A percentile compares a stretch with the other conserved stretches of the same genome.
These are phyloP conservation scores for Percina caprodes DNA, from an alignment of 2,113 vertebrate species.

Conservation along the genomic window DNA sequence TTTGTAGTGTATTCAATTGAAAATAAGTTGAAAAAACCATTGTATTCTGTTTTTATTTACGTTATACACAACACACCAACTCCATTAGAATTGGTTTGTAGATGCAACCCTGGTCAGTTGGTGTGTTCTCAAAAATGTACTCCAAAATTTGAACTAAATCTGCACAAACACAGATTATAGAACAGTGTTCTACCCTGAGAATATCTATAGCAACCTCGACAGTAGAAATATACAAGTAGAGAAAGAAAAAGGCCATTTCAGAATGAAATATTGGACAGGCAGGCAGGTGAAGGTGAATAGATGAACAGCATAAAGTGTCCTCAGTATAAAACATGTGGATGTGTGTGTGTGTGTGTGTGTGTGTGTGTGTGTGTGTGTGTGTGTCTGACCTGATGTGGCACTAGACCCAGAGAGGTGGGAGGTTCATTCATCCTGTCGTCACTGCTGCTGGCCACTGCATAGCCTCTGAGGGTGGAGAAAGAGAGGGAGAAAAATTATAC, in stretches of 20 bases:
- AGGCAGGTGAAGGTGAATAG: not conserved
- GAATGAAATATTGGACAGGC: not conserved
- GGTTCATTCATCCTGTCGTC: constrained; percentile 99
- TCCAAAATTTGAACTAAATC: too few species aligned
- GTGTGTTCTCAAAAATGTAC: too few species aligned
- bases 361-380: not conserved
- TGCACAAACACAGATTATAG: too few species aligned
- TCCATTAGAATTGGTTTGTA: too few species aligned
- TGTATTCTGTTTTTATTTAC: too few species aligned
- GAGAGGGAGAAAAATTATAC: not conserved
- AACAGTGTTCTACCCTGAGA: too few species aligned
- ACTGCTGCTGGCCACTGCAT: constrained; percentile 97
- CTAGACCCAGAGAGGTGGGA: constrained; percentile 95
- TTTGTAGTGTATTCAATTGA: too few species aligned
- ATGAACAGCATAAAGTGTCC: not conserved
- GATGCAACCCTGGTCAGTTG: too few species aligned
- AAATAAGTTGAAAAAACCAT: too few species aligned
- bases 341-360: not conserved
- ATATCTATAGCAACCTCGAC: not conserved
- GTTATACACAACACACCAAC: too few species aligned
- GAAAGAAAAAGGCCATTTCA: not conserved
- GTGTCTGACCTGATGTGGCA: constrained; percentile 94
- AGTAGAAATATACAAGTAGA: not conserved
- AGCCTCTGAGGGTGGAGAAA: constrained; percentile 85
- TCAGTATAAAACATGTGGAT: constrained; percentile 1